phyloP scores from a whole-genome alignment of 1,140 invertebrate species.

The Acromyrmex heyeri region DNA sequence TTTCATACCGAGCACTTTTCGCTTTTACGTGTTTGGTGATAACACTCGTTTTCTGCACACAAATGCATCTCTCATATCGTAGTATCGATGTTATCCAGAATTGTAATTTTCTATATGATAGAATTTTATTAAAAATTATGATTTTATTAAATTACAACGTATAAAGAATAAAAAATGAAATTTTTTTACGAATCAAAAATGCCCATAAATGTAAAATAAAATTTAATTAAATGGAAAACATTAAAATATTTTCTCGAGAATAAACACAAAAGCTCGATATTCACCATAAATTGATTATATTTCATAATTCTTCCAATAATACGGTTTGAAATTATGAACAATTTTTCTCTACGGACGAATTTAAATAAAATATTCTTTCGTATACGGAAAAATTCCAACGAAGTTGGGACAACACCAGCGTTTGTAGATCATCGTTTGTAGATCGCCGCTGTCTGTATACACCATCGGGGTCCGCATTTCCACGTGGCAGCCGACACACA shows the following conservation, averaged over 20 bases:
- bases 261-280: conserved; percentile 5
- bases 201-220: not conserved
- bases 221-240: conserved; percentile 10
- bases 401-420: not conserved
- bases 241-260: not conserved
- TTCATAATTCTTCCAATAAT: conserved; percentile 4
- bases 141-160: conserved; percentile 1
- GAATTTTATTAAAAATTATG: not conserved
- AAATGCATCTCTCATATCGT: not conserved
- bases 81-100: not conserved
- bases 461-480: conserved; percentile 33
- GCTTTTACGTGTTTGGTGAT: not conserved
- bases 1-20: not conserved
- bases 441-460: not conserved
- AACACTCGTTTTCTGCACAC: not conserved
- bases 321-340: not conserved
- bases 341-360: not conserved
- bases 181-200: conserved; percentile 13
- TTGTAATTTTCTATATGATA: conserved; percentile 2
- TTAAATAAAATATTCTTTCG: not conserved
- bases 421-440: conserved; percentile 19
- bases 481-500: conserved; percentile 36
- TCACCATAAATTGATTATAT: not conserved
- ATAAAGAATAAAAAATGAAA: not conserved
- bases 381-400: not conserved